phyloP scores from a whole-genome alignment of 2,113 vertebrate species.

The Rhinoptilus africanus region DNA sequence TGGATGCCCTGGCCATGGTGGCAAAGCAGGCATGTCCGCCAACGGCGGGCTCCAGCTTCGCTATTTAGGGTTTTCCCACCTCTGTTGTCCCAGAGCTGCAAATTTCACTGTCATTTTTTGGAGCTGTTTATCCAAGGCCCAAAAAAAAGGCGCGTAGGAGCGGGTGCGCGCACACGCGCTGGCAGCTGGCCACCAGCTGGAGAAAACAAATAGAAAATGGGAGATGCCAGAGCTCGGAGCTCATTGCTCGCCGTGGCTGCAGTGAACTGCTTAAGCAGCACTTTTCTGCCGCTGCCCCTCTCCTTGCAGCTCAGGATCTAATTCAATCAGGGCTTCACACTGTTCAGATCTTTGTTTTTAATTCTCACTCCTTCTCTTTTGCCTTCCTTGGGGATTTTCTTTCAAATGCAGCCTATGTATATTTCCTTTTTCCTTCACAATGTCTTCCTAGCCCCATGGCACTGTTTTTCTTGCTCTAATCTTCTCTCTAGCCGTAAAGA shows the following conservation, averaged over 20 bases:
- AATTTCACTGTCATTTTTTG: neutral
- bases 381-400: slow-evolving; percentile 49
- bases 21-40: neutral
- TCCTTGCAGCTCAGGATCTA: slow-evolving; percentile 33
- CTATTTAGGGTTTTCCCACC: neutral
- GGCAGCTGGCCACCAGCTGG: neutral
- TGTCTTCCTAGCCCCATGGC: slow-evolving; percentile 56
- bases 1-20: accelerated
- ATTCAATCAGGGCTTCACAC: slow-evolving; percentile 26
- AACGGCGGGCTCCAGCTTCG: accelerated
- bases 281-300: neutral
- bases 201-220: neutral
- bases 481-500: slow-evolving; percentile 60
- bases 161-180: neutral
- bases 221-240: neutral
- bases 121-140: neutral
- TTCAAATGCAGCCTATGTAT: slow-evolving; percentile 49
- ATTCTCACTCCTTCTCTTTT: neutral
- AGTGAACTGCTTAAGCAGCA: slow-evolving; percentile 8
- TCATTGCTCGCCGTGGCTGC: neutral
- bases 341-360: slow-evolving; percentile 43
- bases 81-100: neutral
- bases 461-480: slow-evolving; percentile 70
- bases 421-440: slow-evolving; percentile 58
- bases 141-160: neutral